A percentile compares a stretch with the other conserved stretches of the same genome.
phyloP scores from a whole-genome alignment of 1,140 invertebrate species.

The Telenomus remus region DNA sequence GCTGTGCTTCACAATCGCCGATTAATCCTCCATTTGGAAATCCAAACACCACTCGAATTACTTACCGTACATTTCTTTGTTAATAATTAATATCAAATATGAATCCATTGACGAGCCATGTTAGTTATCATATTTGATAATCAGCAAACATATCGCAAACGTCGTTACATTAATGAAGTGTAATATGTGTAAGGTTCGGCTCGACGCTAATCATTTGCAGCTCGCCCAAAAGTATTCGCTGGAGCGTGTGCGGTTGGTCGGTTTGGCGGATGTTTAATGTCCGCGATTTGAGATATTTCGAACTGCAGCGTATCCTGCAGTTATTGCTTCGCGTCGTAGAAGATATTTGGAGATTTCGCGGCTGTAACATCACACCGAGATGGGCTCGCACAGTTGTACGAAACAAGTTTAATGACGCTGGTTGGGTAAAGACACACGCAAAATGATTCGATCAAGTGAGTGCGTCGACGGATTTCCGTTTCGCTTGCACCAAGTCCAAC shows the following conservation, averaged over 20 bases:
- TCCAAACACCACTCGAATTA: background rate
- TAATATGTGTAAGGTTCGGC: constrained; percentile 20
- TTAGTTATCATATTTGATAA: no score
- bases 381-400: no score
- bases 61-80: no score
- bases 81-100: no score
- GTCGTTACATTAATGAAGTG: constrained; percentile 47
- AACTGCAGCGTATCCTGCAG: constrained; percentile 15
- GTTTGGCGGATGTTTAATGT: constrained; percentile 36
- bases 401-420: constrained; percentile 22
- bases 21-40: no score
- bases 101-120: no score
- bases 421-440: constrained; percentile 9
- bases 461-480: background rate
- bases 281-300: constrained; percentile 36
- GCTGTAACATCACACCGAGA: no score
- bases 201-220: constrained; percentile 35
- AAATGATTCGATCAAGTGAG: constrained; percentile 3
- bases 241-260: no score
- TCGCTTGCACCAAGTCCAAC: constrained; percentile 6
- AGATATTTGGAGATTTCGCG: no score
- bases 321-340: constrained; percentile 20
- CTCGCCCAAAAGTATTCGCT: constrained; percentile 32
- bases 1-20: no score
- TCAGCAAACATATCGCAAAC: constrained; percentile 15